Base-by-base conservation (phyloP, 2,888 invertebrate genomes). In the Idaea biselata region DNA sequence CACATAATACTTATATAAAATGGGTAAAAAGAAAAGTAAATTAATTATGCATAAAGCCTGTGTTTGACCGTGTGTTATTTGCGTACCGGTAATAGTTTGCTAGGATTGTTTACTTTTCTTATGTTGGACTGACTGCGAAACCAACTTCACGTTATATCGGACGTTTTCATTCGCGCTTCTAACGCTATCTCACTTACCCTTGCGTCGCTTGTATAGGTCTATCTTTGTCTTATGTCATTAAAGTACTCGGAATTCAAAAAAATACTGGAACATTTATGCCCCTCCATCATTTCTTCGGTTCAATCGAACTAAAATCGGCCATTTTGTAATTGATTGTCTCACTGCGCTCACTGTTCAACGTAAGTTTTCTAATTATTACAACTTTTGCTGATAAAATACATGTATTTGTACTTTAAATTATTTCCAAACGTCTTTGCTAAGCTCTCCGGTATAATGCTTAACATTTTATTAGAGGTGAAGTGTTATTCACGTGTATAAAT, bases 261-360 rank as follows among this genome's bases (percentile, higher is more conserved):
- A 44, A 44, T 44, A 44, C 11, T 44, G 44, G 44, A 44, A 44
- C 44, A 44, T 44, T 44, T 44, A 8, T 14, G 44, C 44, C 44
- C 14, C 44, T 63, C 63, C 54, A 59, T 54, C 54, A 8, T 2
- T n/a, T 57, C 11, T 7, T 33, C 54, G 16, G 16, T 16, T 18
- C n/a, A 6, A 44, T 54, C 61, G 31, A 3, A 31, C 6, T 5
- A 53, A 61, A 58, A 58, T 80, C 89, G 80, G 83, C 90, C 91
- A 91, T 91, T 91, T 91, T 89, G 86, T 83, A 81, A 81, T 88
- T 83, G 86, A 87, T 85, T 88, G 84, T 88, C 83, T 83, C 65
- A 71, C 78, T 74, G 73, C 80, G 80, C 83, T 82, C 84, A 90
- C 87, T 80, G 84, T 85, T 89, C 90, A 86, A 89, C 91, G 91